Base-by-base conservation (phyloP, 2,888 invertebrate species). In the Hydraecia micacea region DNA sequence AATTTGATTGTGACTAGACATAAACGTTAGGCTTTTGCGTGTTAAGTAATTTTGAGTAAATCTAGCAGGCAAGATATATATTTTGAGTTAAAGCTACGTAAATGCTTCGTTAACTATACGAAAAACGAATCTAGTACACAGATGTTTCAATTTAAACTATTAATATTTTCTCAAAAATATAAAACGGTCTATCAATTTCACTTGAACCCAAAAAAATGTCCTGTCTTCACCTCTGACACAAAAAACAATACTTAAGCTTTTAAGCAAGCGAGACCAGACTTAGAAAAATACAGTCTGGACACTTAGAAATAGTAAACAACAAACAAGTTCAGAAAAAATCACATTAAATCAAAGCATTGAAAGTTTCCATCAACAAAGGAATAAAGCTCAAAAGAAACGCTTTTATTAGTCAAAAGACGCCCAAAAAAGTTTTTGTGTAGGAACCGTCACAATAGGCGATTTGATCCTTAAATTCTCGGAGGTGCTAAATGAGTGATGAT, bases 361-460 rank as follows among this genome's bases (percentile, higher is more conserved):
- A 83, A 79, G 68, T 76, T 80, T 65, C 58, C 49, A 79, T 68
- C 65, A 80, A 84, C 79, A 86, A 81, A 77, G 67, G 71, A 75
- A 75, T 80, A 63, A 81, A 36, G 62, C 77, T 83, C 77, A 81
- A 87, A 86, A 86, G 81, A 79, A 81, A 87, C 69, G 83, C 81
- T 84, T 86, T 89, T 87, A 85, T 81, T 80, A 85, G 83, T 78
- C 73, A 84, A 84, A 89, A 86, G 80, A 81, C 55, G 79, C 28
- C 73, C 52, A 68, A 73, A 79, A 82, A 83, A 81, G 73, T 70
- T 85, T 85, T 83, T 77, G 77, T 79, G 73, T 77, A 80, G 78
- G 72, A 81, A 75, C 80, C 60, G 42, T 75, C 69, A 87, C 86
- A 87, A 89, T 86, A 60, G 87, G n/a, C 72, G 68, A 84, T 84